Conservation (phyloP, 2,797 vertebrate species). For the Pyrocephalus nanus region DNA sequence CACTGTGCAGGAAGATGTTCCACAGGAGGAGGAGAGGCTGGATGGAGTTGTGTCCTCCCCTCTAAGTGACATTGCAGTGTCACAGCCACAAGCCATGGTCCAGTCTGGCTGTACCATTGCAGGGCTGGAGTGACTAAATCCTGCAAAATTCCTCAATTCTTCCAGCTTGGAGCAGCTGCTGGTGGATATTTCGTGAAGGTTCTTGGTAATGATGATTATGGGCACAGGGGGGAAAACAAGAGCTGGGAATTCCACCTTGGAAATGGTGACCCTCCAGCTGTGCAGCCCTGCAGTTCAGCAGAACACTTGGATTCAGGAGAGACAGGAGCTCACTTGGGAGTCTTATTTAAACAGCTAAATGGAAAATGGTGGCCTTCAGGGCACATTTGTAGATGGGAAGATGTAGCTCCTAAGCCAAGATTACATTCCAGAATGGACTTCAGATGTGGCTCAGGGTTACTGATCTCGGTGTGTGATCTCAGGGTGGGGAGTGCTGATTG, state of each 20-base stretch:
- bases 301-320: not conserved
- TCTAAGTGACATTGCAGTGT: not conserved
- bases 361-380: slow-evolving; percentile 33
- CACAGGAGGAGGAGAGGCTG: not conserved
- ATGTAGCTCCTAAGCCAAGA: not conserved
- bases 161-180: not conserved
- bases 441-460: not conserved
- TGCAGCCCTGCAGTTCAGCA: not conserved
- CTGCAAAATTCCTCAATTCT: not conserved
- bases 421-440: slow-evolving; percentile 7
- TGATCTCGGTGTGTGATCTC: slow-evolving; percentile 23
- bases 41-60: not conserved
- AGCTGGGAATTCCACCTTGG: not conserved
- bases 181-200: not conserved
- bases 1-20: not conserved
- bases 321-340: slow-evolving; percentile 30
- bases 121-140: not conserved
- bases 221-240: not conserved
- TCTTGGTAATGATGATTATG: not conserved
- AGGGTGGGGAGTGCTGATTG: not conserved
- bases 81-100: not conserved
- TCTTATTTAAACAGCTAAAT: not conserved
- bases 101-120: not conserved
- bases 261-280: slow-evolving; percentile 2
- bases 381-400: not conserved